Evolutionary conservation across 2,113 vertebrate genomes (phyloP), one percentile per base, ranked within the genome.

Genomic region (Pachycephala philippinensis): DNA sequence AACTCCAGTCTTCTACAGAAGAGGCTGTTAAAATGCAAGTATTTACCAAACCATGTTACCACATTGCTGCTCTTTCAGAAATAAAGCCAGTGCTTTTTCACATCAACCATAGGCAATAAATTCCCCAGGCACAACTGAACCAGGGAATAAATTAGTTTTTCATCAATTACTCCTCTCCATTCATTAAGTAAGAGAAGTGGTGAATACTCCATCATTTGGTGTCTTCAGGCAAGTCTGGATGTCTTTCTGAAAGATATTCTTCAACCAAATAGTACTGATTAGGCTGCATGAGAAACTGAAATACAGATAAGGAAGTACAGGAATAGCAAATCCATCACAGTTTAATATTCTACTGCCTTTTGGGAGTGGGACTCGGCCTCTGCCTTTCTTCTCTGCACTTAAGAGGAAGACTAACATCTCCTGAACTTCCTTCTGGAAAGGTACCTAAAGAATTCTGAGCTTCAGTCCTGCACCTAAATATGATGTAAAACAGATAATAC

Each of bases 241-340:
- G 82, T 52, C 85, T 50, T 93, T 81, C 92, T 89, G 88, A 86
- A 90, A 93, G 45, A 93, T 84, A 86, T 30, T 84, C 68, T 92
- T 94, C 59, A 84, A 87, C 23, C 54, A 92, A 81, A 81, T 53
- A 63, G 52, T 50, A 77, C 45, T 88, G 77, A 61, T 61, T 80
- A 93, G 71, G 54, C 63, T 66, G 24, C 42, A 69, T 66, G 33
- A 94, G 50, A 84, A 90, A 80, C 28, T 54, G 7, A 92, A 90
- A 75, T 24, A 80, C n/a, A 90, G n/a, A 50, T 28, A 92, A 77
- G 45, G 28, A 91, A 63, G 37, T 35, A 85, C 2, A 69, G 31
- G 61, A 57, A 85, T 39, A n/a, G 45, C 18, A 91, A 93, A 93
- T 53, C 28, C 39, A 92, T 27, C 31, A 65, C 37, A 66, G n/a